Evolutionary conservation across 2,113 vertebrate species (phyloP).

Genomic region (Sapayoa aenigma): DNA sequence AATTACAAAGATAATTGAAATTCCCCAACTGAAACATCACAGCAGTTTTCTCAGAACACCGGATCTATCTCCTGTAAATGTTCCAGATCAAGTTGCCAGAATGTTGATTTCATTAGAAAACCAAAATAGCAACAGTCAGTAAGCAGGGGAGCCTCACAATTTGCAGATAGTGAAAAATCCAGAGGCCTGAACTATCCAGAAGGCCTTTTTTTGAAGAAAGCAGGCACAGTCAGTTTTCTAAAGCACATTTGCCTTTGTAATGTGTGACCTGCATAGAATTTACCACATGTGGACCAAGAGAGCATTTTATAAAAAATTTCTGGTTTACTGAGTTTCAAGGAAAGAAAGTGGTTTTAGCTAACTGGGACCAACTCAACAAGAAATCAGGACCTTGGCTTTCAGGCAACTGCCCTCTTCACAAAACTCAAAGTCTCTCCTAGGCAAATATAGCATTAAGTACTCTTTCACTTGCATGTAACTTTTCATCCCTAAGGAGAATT

Average conservation of each 20-base stretch:
- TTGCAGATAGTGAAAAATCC: neutral
- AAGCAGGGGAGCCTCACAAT: neutral
- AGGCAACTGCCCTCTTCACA: neutral
- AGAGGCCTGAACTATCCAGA: neutral
- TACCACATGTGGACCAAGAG: neutral
- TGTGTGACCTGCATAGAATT: neutral
- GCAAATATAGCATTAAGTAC: neutral
- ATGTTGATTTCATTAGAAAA: conserved; percentile 51
- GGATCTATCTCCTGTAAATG: neutral
- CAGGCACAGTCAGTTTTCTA: neutral
- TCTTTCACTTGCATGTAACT: neutral
- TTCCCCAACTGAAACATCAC: conserved; percentile 24
- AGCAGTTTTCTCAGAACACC: conserved; percentile 21
- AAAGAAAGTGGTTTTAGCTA: neutral
- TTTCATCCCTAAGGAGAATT: neutral
- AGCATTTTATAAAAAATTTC: neutral
- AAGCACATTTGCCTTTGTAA: neutral
- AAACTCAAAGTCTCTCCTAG: neutral
- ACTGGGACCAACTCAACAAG: neutral
- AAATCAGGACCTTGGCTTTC: neutral
- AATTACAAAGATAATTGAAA: conserved; percentile 32
- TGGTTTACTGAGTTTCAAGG: neutral
- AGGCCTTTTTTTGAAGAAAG: neutral
- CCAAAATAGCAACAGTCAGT: conserved; percentile 1
- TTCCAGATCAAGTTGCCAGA: neutral